Evolutionary conservation across 2,888 invertebrate genomes (phyloP).

Genomic region (Pyrgus malvae): DNA sequence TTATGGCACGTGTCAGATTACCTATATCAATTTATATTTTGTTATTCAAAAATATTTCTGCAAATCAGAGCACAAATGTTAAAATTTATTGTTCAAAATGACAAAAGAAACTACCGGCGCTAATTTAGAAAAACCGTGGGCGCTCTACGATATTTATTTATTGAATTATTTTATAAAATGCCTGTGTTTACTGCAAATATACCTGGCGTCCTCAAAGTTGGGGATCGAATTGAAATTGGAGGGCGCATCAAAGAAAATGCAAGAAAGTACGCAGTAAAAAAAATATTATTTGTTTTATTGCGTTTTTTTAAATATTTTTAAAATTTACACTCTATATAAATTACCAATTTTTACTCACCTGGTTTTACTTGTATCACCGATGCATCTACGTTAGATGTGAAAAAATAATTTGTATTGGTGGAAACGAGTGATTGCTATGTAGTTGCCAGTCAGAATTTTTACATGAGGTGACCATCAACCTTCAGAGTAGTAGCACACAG

Average conservation of each 20-base stretch:
- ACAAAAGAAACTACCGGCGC: slow-evolving; percentile 51
- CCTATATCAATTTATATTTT: slow-evolving; percentile 6
- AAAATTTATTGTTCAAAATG: slow-evolving; percentile 75
- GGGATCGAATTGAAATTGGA: slow-evolving; percentile 73
- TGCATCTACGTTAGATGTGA: too few relatives aligned
- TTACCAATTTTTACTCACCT: too few relatives aligned
- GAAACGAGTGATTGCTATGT: too few relatives aligned
- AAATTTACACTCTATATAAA: too few relatives aligned
- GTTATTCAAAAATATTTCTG: slow-evolving; percentile 4
- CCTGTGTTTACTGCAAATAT: slow-evolving; percentile 74
- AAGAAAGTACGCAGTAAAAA: slow-evolving; percentile 58
- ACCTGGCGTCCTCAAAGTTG: slow-evolving; percentile 63
- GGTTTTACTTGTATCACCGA: too few relatives aligned
- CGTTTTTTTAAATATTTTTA: too few relatives aligned
- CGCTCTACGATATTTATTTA: slow-evolving; percentile 36
- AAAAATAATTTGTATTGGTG: too few relatives aligned
- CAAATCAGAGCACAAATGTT: slow-evolving; percentile 46
- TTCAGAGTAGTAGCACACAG: too few relatives aligned
- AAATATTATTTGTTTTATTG: too few relatives aligned
- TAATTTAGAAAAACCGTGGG: slow-evolving; percentile 48
- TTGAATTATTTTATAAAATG: slow-evolving; percentile 50
- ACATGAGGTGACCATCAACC: too few relatives aligned
- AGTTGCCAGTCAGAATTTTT: too few relatives aligned
- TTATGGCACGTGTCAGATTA: slow-evolving; percentile 9
- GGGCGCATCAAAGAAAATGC: slow-evolving; percentile 76